Percentiles rank a stretch among this genome's conserved stretches.
Evolutionary conservation across 1,140 invertebrate species (phyloP).

Genomic region (Leptinotarsa lineolata): DNA sequence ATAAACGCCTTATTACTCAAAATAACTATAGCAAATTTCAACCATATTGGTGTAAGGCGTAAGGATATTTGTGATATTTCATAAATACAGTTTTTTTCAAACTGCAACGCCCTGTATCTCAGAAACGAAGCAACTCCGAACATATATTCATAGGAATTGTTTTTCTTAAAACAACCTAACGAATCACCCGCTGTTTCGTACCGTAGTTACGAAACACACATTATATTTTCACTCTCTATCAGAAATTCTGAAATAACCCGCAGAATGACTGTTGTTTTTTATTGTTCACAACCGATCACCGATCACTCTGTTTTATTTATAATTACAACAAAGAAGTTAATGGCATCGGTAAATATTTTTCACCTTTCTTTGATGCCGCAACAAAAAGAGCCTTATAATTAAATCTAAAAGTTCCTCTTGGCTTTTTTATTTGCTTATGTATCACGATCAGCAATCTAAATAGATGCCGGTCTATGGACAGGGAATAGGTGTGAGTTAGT

Average conservation of each 20-base stretch:
- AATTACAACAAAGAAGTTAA: slow-evolving; percentile 6
- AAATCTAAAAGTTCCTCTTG: slow-evolving; percentile 8
- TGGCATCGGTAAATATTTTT: slow-evolving; percentile 8
- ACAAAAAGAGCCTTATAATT: slow-evolving; percentile 6
- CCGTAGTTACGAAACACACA: too few species aligned
- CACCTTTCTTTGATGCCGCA: slow-evolving; percentile 4
- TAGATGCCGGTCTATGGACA: slow-evolving; percentile 4
- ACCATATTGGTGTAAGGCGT: too few species aligned
- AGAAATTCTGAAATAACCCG: background rate
- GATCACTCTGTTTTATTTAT: slow-evolving; percentile 1
- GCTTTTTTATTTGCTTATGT: slow-evolving; percentile 2
- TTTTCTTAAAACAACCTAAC: too few species aligned
- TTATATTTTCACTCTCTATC: background rate
- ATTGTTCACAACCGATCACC: background rate
- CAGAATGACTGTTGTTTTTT: background rate
- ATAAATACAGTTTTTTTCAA: too few species aligned
- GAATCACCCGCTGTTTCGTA: too few species aligned
- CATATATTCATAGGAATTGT: too few species aligned
- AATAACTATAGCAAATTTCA: too few species aligned
- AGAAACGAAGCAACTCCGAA: too few species aligned
- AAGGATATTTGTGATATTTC: too few species aligned
- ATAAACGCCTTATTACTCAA: too few species aligned
- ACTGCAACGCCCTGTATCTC: too few species aligned
- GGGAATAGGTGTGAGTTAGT: background rate
- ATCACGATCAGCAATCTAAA: slow-evolving; percentile 7